Evolutionary conservation across 2,797 vertebrate species (phyloP), one percentile per base, ranked within the genome.

Genomic region (Taenioides sp.): DNA sequence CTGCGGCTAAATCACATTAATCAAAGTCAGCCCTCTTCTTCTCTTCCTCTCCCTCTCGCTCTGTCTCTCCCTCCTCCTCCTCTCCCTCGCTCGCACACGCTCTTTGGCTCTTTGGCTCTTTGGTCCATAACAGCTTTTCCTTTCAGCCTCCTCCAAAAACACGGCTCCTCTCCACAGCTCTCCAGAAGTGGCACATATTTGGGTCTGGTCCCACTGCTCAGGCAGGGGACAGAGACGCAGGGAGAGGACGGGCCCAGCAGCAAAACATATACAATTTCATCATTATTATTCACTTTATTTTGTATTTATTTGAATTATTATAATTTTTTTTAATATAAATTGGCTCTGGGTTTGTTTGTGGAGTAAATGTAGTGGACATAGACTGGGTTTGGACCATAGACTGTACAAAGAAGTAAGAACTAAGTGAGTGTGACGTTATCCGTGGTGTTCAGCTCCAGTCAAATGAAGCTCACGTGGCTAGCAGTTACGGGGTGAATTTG

Each of bases 131-230:
- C 89, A 91, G 84, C 89, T 90, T 91, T 90, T 79, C 87, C 88
- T 89, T 91, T 83, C 75, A 87, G 69, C 81, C 80, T 70, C 84
- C 78, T 91, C 84, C 73, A 91, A 86, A 85, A 78, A 84, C 57
- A 60, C 12, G 11, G 86, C 82, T 76, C 82, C 90, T 90, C 93
- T 93, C 93, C 79, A 22, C 5, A 78, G 79, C 43, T 55, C 90
- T 93, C 92, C 90, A n/a, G 90, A 91, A 88, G 91, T 95, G 95
- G 93, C 95, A 94, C 92, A 94, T 94, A 92, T 94, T 95, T 95
- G 95, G 94, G 94, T 91, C 72, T 58, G 71, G 81, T 88, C 86
- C 87, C 79, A 67, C 75, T 69, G 43, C 73, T 84, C 78, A 73
- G 79, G 73, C 73, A 77, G 75, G 74, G 85, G 74, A 63, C 57